Evolutionary conservation across 2,113 vertebrate genomes (phyloP), one percentile per base, ranked within the genome.

Genomic region (Leucopternis melanops): DNA sequence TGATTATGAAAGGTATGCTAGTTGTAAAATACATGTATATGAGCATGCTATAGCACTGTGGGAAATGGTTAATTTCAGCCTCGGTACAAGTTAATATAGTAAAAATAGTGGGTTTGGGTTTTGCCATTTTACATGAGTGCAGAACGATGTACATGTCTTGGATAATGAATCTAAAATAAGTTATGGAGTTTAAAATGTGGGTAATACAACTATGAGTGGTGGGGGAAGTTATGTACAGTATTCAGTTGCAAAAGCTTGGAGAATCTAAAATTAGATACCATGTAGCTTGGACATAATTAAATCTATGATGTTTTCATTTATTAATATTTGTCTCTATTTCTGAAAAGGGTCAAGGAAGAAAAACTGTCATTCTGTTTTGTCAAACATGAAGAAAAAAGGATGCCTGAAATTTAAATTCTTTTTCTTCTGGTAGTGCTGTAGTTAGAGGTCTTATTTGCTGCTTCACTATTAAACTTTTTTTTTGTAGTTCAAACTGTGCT

Each of bases 1-100:
- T 80, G 71, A 16, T 34, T 82, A 36, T 47, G 19, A 70, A 83
- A 80, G 36, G 52, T 4, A 14, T 34, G 36, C 12, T 71, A 12
- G 5, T 38, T 84, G 26, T 78, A 74, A 27, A 63, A 26, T 42
- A 15, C 3, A 1, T 50, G 16, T 63, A 10, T 81, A 0, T 19
- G 9, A 47, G 26, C 5, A 8, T 52, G 21, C 36, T 2, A 0
- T 38, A 34, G 67, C 22, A 21, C 13, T 29, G 8, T 49, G 21
- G 26, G 29, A 86, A 38, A 38, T 54, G 8, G 4, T 65, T 86
- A 22, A 47, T 87, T 93, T 83, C 40, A 61, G 32, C 14, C 25
- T 2, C 81, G 21, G 32, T 65, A 36, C 2, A 59, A 11, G 38
- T 15, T 67, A 83, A 32, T 45, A 11, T 6, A 78, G 26, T 62